These are phyloP conservation scores for Grapholita molesta DNA, from an alignment of 1,140 invertebrate genomes.

Conservation along the genomic window DNA sequence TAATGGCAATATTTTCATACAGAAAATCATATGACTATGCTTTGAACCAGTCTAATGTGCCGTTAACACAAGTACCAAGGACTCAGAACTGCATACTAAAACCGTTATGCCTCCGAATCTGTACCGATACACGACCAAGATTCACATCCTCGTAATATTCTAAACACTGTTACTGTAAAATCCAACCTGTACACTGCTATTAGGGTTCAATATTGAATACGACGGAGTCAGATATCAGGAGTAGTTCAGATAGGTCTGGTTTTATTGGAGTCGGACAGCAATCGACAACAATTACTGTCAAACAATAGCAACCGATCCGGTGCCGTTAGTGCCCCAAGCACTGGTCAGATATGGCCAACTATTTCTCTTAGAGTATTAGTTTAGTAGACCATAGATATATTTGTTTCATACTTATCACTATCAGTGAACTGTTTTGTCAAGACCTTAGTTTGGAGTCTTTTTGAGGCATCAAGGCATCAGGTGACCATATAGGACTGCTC, in stretches of 20 bases:
- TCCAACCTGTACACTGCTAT: background rate
- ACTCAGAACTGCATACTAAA: background rate
- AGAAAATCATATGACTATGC: background rate
- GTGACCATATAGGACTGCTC: too few relatives aligned
- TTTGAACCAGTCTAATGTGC: background rate
- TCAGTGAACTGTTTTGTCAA: too few relatives aligned
- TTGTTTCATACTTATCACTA: too few relatives aligned
- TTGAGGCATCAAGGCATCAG: too few relatives aligned
- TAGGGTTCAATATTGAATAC: background rate
- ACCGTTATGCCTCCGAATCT: background rate
- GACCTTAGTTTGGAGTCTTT: too few relatives aligned
- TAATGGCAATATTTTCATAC: too few relatives aligned
- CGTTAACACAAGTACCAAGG: background rate
- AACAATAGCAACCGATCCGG: conserved; percentile 41
- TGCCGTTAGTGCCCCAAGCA: conserved; percentile 40
- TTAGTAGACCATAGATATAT: background rate
- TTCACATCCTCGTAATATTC: background rate
- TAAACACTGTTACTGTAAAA: background rate
- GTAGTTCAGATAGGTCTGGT: background rate
- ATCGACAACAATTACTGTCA: conserved; percentile 55
- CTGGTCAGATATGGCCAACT: conserved; percentile 8
- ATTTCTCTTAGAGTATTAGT: background rate
- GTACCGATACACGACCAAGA: background rate
- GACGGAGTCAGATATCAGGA: background rate
- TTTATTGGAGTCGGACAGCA: conserved; percentile 24